Evolutionary conservation across 2,113 vertebrate genomes (phyloP), one percentile per base, ranked within the genome.

Genomic region (Seriola rivoliana): DNA sequence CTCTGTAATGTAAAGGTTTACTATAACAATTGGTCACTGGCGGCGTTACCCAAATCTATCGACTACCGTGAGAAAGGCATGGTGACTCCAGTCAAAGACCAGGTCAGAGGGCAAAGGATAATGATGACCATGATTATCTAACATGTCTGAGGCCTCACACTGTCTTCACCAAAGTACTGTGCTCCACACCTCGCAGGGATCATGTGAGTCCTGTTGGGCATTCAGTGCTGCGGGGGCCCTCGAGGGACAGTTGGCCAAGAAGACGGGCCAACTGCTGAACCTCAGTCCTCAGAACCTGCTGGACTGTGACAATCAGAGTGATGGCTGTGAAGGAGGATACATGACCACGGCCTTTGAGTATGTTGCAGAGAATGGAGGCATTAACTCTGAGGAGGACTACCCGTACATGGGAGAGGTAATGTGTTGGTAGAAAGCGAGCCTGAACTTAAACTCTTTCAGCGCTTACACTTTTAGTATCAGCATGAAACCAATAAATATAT

Each of bases 271-370:
- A 12, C 93, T 97, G 64, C 74, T 96, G 25, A 67, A 94, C 42
- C 95, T 98, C 23, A 98, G 97, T 75, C 97, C 96, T 8, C 97
- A 98, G 32, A 98, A 98, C 90, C 94, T 98, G 76, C 96, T 98
- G 83, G 97, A 98, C 5, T 98, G 97, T 60, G 58, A n/a, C 16
- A 2, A 0, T 19, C 3, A 9, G 8, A 34, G 8, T 5, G 0
- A 36, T 8, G 32, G 32, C 29, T 60, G 58, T 4, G 0, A 1
- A 9, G 16, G 58, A 17, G 58, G 58, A 36, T 6, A 17, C 0
- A 60, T 60, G 58, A 36, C 25, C 2, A 0, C 4, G 8, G 58
- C 58, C 16, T 60, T 60, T 7, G 1, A 17, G 2, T 36, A 60
- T 60, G 58, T 60, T 29, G 29, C 9, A 19, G 8, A 23, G 1